Base-by-base conservation (phyloP, 2,113 vertebrate genomes). In the Hyla sarda region DNA sequence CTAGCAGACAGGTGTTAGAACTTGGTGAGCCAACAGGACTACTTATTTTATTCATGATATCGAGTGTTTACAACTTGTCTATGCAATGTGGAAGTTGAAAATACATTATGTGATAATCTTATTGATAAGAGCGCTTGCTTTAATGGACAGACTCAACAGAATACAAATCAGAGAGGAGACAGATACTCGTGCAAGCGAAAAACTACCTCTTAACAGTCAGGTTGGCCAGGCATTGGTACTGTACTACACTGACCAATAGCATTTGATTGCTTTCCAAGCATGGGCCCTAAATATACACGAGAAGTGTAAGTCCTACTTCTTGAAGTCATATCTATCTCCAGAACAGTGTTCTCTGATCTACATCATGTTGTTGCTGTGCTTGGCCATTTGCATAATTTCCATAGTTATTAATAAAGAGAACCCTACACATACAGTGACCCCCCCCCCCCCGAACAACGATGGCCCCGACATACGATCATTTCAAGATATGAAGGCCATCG, bases 51-150 rank as follows among this genome's bases (percentile, higher is more conserved):
- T 84, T 76, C 56, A 60, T 48, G 73, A 76, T 84, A 62, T 28
- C 45, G 72, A 76, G 45, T 48, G 56, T 58, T 76, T 58, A 84
- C 72, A 75, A 62, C 54, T 65, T 84, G 71, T 84, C 30, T 76
- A 76, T 34, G 52, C 48, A 56, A 41, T 83, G 71, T 60, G 41
- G 62, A 28, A 34, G 71, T 47, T 65, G 6, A 47, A 84, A 84
- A 60, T 76, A 76, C 83, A 76, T 54, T 58, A 76, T 65, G 56
- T 65, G 83, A 84, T 84, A 84, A 76, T 76, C 72, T 74, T 62
- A 58, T 74, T 48, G 71, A 84, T 76, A 84, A 62, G 56, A 60
- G 56, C 25, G 45, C 17, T 48, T 84, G 56, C 83, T 76, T 74
- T 84, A 37, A 41, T 84, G 50, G 54, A 10, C 62, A 65, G 32